Base-by-base conservation (phyloP, 2,797 vertebrate species). In the Sternarchorhynchus goeldii region DNA sequence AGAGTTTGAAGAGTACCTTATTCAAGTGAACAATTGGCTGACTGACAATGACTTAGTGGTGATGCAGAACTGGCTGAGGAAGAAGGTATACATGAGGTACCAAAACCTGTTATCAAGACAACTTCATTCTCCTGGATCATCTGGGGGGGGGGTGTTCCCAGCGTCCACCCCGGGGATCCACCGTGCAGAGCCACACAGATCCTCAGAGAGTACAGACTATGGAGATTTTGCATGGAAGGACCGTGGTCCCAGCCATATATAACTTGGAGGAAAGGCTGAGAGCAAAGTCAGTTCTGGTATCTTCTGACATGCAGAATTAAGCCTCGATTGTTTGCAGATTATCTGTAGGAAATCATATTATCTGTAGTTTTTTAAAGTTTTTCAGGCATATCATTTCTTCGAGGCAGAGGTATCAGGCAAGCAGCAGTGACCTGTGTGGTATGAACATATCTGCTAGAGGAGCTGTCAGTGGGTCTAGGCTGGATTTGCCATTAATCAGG, bases 1-100 rank as follows among this genome's bases (percentile, higher is more conserved):
- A 79, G 85, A 84, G 85, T 87, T 84, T 74, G 87, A 86, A 80
- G 72, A 85, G 80, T 57, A 69, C 75, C 81, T 89, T 89, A 90
- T 91, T 86, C 85, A 65, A 62, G 63, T 41, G 7, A 50, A 34
- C 66, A 67, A 79, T 57, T 75, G 41, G n/a, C 29, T 0, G 6
- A 71, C 20, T 10, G 81, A 88, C 85, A 83, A 84, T 82, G 73
- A 81, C 55, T 79, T 59, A 77, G 63, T 16, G 67, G 74, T 78
- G 70, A 78, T 62, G 74, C 45, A 81, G 0, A 62, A 53, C 56
- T 67, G 31, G 55, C 55, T 20, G 34, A 77, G 73, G 59, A 56
- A 53, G 57, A 64, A 75, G 73, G 36, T 66, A 58, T 65, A 56
- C 34, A 36, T 76, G 57, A 63, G n/a, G 57, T 10, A 70, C 71